Base-by-base conservation (phyloP, 2,888 invertebrate genomes). In the Idaea aversata region DNA sequence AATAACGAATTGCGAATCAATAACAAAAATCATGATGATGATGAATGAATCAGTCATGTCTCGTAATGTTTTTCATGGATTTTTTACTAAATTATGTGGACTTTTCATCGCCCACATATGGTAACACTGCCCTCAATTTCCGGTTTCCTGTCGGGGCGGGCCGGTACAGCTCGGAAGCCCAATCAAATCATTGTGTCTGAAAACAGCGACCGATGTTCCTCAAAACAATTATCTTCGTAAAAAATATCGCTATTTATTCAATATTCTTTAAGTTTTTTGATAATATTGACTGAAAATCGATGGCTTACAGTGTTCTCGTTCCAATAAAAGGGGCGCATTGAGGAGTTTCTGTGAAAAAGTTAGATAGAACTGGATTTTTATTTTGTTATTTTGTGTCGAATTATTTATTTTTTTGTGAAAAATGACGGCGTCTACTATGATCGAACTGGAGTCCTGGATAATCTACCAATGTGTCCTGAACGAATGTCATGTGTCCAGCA, bases 371-470 rank as follows among this genome's bases (percentile, higher is more conserved):
- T 16, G 4, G 6, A 25, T 34, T 59, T 59, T 59, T 59, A 72
- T 68, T 63, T 65, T 72, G 62, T 73, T 77, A 70, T 76, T 70
- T 76, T 77, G 76, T 77, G 78, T 78, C 80, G 78, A 80, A 81
- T 83, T 70, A 75, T 73, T 73, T 71, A 69, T 69, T 72, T 75
- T 77, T 77, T 77, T 79, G 80, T 78, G 73, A 75, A 89, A 82
- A 81, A 93, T 93, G 93, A 93, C 93, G 79, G 93, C 93, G 76
- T 91, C 93, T 77, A 91, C 95, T 58, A 94, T 95, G 89, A 94
- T 95, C 75, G 95, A 95, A 84, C 82, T 95, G 84, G 95, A 95
- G 84, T 94, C 95, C 84, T 95, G 95, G 95, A 91, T 95, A 77
- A 94, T 95, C 84, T 95, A 95, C 87, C 95, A 95, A 79, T 95